Percentiles rank a stretch among this genome's conserved stretches.
phyloP scores from a whole-genome alignment of 2,113 vertebrate genomes.

The Ariopsis seemanni region DNA sequence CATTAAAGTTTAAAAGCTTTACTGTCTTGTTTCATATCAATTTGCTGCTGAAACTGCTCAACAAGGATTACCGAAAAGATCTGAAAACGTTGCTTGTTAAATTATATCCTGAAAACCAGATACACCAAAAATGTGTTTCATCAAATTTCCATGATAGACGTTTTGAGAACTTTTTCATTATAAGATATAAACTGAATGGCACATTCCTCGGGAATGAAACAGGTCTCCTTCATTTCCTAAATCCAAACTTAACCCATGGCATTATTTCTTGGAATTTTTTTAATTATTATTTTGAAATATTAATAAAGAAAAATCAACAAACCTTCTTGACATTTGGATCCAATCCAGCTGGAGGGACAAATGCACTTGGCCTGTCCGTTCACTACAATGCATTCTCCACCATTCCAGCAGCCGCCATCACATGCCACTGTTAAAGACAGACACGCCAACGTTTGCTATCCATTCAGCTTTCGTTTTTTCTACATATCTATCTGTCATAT shows the following conservation, averaged over 20 bases:
- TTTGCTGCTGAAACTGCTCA: background rate
- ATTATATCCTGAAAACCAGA: background rate
- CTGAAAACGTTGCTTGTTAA: background rate
- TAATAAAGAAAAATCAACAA: conserved; percentile 41
- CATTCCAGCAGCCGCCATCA: conserved; percentile 82
- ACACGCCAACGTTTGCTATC: background rate
- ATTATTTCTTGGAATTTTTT: background rate
- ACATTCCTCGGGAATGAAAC: background rate
- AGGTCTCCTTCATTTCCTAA: background rate
- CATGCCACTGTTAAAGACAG: conserved; percentile 74
- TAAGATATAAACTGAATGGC: background rate
- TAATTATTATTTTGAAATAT: background rate
- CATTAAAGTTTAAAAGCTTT: background rate
- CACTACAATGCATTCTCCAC: conserved; percentile 79
- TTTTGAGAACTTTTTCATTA: background rate
- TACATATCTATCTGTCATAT: background rate
- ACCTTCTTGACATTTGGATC: conserved; percentile 84
- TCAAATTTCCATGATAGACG: background rate
- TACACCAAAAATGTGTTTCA: background rate
- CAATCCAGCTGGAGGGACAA: conserved; percentile 82
- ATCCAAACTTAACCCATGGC: background rate
- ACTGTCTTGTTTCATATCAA: background rate
- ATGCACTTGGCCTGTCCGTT: conserved; percentile 79
- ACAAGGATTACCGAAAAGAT: background rate
- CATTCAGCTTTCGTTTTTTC: background rate